These are phyloP conservation scores for Augiades crinisus DNA, from an alignment of 2,888 invertebrate genomes.

Conservation along the genomic window DNA sequence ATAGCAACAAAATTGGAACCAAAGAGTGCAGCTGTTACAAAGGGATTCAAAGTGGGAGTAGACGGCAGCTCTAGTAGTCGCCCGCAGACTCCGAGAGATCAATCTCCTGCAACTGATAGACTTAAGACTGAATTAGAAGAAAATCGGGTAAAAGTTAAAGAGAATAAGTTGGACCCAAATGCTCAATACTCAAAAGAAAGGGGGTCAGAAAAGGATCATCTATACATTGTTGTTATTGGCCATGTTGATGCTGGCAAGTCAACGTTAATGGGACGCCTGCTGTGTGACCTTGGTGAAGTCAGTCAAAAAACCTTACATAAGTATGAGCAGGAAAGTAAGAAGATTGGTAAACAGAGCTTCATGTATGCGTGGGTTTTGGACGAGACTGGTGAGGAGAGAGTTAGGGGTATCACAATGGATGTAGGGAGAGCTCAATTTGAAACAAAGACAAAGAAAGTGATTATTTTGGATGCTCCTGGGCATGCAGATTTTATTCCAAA, in stretches of 20 bases:
- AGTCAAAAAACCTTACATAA: constrained; percentile 95
- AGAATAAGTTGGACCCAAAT: constrained; percentile 81
- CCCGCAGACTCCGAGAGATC: constrained; percentile 83
- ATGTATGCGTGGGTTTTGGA: constrained; percentile 99
- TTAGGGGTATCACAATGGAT: constrained; percentile 99
- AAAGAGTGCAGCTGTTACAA: constrained; percentile 61
- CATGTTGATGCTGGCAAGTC: constrained; percentile 99
- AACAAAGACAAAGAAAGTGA: constrained; percentile 90
- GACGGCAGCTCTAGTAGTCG: constrained; percentile 46
- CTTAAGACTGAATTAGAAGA: constrained; percentile 65
- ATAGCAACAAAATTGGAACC: constrained; percentile 70
- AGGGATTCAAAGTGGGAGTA: constrained; percentile 81
- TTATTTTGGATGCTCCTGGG: constrained; percentile 97
- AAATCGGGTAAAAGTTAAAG: constrained; percentile 69
- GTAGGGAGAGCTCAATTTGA: constrained; percentile 96
- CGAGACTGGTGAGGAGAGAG: constrained; percentile 98
- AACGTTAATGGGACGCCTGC: constrained; percentile 97
- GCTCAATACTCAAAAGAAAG: constrained; percentile 87
- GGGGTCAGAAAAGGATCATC: constrained; percentile 90
- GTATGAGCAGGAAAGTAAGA: constrained; percentile 98
- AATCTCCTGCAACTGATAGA: constrained; percentile 85
- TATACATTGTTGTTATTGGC: constrained; percentile 96
- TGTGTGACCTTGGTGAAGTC: constrained; percentile 93
- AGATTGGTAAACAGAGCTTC: constrained; percentile 98
- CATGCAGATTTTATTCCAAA: constrained; percentile 99